A percentile compares a stretch with the other conserved stretches of the same genome.
phyloP scores from a whole-genome alignment of 2,113 vertebrate genomes.

The Nibea albiflora region DNA sequence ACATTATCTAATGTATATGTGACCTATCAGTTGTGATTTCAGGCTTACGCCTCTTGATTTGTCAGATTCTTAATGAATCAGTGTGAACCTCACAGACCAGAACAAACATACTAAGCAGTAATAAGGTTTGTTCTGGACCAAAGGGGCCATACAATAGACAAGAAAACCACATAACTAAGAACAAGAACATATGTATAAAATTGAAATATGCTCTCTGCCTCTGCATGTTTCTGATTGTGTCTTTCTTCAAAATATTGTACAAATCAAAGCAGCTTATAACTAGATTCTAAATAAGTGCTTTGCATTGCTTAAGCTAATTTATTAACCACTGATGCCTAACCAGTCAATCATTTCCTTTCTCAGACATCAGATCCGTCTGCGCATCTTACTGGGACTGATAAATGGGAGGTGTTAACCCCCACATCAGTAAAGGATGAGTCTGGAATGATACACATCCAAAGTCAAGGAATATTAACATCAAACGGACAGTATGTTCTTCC shows the following conservation, averaged over 20 bases:
- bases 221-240: conserved; percentile 1
- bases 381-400: conserved; percentile 93
- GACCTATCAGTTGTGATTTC: not conserved
- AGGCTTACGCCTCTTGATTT: not conserved
- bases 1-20: not conserved
- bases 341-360: conserved; percentile 49
- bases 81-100: not conserved
- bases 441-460: conserved; percentile 95
- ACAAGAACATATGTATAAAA: not conserved
- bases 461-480: conserved; percentile 93
- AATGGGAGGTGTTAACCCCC: conserved; percentile 96
- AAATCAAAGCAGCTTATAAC: not conserved
- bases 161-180: not conserved
- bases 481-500: conserved; percentile 99
- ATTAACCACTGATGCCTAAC: conserved; percentile 2
- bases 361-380: conserved; percentile 92
- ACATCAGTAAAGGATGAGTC: conserved; percentile 92
- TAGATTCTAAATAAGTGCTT: not conserved
- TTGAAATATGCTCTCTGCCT: not conserved
- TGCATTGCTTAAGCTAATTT: conserved; percentile 5
- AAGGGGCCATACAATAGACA: not conserved
- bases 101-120: not conserved
- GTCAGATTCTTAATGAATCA: not conserved
- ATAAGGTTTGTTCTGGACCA: not conserved
- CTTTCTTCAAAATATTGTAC: not conserved